Evolutionary conservation across 2,113 vertebrate species (phyloP).

Genomic region (Gallinago jamesoni): DNA sequence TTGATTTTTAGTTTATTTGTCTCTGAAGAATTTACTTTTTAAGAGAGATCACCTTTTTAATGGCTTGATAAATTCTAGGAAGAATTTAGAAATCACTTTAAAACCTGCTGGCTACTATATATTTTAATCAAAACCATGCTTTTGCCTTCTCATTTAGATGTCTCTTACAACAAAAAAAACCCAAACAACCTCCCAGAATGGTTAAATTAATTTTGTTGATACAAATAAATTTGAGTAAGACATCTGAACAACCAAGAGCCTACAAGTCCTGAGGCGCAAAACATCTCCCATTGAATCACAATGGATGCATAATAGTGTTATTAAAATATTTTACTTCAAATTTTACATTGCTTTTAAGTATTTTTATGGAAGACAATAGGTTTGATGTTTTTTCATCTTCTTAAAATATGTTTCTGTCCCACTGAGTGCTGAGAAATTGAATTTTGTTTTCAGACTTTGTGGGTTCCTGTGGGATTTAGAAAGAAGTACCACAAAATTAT

Average conservation of each 20-base stretch:
- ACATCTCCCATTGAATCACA: neutral
- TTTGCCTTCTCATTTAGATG: neutral
- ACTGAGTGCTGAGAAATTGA: neutral
- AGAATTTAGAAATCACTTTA: neutral
- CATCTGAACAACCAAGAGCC: neutral
- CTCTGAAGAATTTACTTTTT: neutral
- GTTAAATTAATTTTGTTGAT: neutral
- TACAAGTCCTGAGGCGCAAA: neutral
- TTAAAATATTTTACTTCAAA: neutral
- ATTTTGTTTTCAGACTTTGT: neutral
- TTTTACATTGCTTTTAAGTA: neutral
- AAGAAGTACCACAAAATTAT: neutral
- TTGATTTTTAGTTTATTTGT: neutral
- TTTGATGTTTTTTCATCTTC: neutral
- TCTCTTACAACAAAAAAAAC: neutral
- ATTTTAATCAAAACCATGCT: neutral
- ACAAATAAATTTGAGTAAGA: neutral
- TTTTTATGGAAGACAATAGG: neutral
- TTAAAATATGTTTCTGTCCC: neutral
- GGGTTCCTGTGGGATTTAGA: neutral
- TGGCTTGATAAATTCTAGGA: neutral
- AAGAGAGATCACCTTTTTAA: neutral
- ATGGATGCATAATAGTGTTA: neutral
- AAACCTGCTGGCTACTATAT: neutral
- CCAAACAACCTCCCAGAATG: neutral